phyloP scores from a whole-genome alignment of 2,113 vertebrate species.

The Chaetops frenatus region DNA sequence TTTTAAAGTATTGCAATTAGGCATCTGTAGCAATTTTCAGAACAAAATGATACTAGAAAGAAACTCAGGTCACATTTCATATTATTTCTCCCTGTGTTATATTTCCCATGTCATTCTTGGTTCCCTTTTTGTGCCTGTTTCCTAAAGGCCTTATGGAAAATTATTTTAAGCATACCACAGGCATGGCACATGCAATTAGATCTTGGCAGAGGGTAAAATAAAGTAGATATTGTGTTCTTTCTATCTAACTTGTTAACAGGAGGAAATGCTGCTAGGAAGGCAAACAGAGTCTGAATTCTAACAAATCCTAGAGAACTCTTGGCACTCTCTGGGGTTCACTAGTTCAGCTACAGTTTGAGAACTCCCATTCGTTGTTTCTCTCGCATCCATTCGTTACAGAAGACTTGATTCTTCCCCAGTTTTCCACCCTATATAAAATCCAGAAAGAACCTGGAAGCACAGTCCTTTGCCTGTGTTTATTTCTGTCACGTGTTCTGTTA shows the following conservation, averaged over 20 bases:
- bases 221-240: constrained; percentile 12
- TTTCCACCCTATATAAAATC: background rate
- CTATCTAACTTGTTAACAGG: constrained; percentile 26
- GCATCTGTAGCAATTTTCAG: background rate
- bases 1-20: background rate
- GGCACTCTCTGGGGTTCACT: background rate
- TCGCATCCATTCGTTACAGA: background rate
- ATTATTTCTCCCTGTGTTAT: background rate
- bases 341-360: background rate
- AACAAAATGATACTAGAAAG: background rate
- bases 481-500: background rate
- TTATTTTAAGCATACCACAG: constrained; percentile 19
- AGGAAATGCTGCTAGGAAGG: background rate
- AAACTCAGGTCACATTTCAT: background rate
- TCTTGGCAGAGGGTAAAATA: constrained; percentile 6
- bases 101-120: background rate
- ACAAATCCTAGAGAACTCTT: background rate
- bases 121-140: background rate
- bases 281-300: background rate
- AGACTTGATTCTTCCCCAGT: background rate
- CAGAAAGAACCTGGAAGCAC: background rate
- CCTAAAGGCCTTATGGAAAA: background rate
- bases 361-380: background rate
- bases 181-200: background rate
- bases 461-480: background rate